Evolutionary conservation across 2,113 vertebrate species (phyloP).

Genomic region (Athene cunicularia): DNA sequence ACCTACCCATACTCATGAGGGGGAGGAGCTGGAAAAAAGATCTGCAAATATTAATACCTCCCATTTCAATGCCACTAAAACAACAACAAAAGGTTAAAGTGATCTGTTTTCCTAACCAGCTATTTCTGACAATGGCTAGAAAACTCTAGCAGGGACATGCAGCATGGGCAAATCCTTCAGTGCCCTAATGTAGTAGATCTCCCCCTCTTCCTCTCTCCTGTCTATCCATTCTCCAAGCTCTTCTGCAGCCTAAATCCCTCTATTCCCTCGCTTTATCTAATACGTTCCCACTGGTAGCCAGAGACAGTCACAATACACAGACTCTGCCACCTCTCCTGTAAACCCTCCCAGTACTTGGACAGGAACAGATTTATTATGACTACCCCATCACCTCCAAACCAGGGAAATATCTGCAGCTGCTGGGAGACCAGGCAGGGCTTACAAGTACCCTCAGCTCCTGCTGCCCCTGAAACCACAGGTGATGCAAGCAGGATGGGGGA

Average conservation of each 20-base stretch:
- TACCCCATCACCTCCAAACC: background rate
- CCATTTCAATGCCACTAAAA: background rate
- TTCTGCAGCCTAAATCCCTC: background rate
- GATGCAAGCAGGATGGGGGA: fast-evolving
- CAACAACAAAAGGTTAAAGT: background rate
- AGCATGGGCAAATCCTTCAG: background rate
- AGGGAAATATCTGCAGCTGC: fast-evolving
- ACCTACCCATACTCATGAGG: background rate
- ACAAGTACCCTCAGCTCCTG: background rate
- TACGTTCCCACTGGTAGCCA: background rate
- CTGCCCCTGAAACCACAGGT: background rate
- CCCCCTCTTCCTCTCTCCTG: background rate
- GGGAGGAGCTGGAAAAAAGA: background rate
- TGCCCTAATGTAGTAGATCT: background rate
- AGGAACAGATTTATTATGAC: background rate
- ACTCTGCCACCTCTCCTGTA: background rate
- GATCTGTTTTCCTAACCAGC: background rate
- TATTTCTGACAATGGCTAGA: background rate
- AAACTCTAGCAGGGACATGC: background rate
- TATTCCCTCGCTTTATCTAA: background rate
- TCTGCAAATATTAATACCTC: background rate
- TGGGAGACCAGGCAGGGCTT: background rate
- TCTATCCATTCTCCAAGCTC: background rate
- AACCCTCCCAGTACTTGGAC: background rate
- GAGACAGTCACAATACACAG: background rate